Evolutionary conservation across 2,888 invertebrate genomes (phyloP), one percentile per base, ranked within the genome.

Genomic region (Caenorhabditis sp.): DNA sequence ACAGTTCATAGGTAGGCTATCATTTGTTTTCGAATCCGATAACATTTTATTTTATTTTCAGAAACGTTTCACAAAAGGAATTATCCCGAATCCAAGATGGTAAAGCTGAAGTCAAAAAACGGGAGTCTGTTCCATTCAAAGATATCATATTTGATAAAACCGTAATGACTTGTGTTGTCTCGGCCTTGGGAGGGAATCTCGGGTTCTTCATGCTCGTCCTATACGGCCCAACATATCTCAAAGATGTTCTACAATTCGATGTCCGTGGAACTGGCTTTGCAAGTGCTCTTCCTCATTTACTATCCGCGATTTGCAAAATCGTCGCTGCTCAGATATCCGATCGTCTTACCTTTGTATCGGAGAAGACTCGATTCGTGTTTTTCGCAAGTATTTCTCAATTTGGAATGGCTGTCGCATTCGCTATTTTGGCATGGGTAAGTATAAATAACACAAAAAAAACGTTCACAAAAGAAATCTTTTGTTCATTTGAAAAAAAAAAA

Each of bases 191-290:
- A 7, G 82, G 82, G 20, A 80, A 77, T 26, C 59, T 80, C n/a
- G 82, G 80, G 10, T 82, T 82, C 58, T 76, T 77, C 59, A 61
- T 74, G 12, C 63, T 82, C 17, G 56, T 77, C 0, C 64, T 78
- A 7, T 82, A 80, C 61, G 82, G 82, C 58, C 82, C 82, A 5
- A 71, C 77, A 38, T 82, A 82, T 62, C 70, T 82, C 52, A 72
- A 78, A 26, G 67, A 67, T 7, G 75, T 77, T 21, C 36, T 78
- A 1, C 53, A 70, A 1, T 67, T 76, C 25, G 79, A 79, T 58
- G 74, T 79, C 5, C 38, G 65, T 1, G 64, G 70, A 7, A 79
- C 79, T 20, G 79, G 79, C 12, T 66, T 75, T 21, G 62, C 67
- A 36, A 77, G 72, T 7, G 79, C 79, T 10, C 36, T 79, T 7